Percentiles rank a stretch among this genome's conserved stretches.
Conservation (phyloP, 2,113 vertebrate species). For the Gasterosteus aculeatus region DNA sequence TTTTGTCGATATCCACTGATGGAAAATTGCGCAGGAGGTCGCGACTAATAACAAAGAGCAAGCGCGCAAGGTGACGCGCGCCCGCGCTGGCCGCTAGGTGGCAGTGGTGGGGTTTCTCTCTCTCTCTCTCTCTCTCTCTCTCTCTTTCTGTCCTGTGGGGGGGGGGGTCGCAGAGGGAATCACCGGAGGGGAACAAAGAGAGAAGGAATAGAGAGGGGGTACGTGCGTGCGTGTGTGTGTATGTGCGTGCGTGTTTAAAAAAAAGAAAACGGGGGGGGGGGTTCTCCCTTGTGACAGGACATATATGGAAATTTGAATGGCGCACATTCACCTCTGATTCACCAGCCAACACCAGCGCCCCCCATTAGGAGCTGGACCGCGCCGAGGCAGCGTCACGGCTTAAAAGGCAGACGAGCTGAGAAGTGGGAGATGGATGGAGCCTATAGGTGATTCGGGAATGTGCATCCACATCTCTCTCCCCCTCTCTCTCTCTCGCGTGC, state of each 20-base stretch:
- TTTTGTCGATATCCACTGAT: not conserved
- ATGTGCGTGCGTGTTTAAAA: slow-evolving; percentile 9
- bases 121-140: slow-evolving; percentile 4
- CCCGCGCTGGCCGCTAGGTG: slow-evolving; percentile 75
- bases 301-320: slow-evolving; percentile 66
- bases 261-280: not conserved
- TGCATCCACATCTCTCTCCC: not conserved
- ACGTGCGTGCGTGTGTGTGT: slow-evolving; percentile 18
- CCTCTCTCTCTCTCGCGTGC: not conserved
- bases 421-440: slow-evolving; percentile 42
- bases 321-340: slow-evolving; percentile 49
- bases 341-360: slow-evolving; percentile 36
- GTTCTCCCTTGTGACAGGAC: slow-evolving; percentile 53
- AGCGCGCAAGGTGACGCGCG: slow-evolving; percentile 56
- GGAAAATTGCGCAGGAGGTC: slow-evolving; percentile 3
- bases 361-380: slow-evolving; percentile 19
- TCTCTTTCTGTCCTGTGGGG: slow-evolving; percentile 29
- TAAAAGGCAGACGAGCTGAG: not conserved
- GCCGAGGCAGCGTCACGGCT: slow-evolving; percentile 1
- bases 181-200: slow-evolving; percentile 73
- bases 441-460: slow-evolving; percentile 11
- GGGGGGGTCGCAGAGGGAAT: slow-evolving; percentile 34
- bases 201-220: slow-evolving; percentile 34
- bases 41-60: slow-evolving; percentile 42
- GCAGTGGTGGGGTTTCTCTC: slow-evolving; percentile 78